Evolutionary conservation across 2,888 invertebrate genomes (phyloP), one percentile per base, ranked within the genome.

Genomic region (Mesoligia furuncula): DNA sequence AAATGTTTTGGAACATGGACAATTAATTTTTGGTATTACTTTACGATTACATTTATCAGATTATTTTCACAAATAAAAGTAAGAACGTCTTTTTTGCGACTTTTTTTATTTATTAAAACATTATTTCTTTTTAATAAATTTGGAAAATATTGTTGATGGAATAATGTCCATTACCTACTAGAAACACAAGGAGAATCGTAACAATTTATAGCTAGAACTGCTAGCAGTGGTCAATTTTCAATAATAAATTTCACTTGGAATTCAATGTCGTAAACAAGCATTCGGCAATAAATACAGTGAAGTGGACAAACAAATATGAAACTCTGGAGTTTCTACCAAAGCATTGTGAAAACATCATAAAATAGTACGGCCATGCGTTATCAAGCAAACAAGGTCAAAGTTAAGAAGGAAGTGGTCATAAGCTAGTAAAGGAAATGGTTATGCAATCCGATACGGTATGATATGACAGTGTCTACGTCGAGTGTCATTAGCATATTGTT

Each of bases 371-470:
- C 42, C 31, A 68, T 39, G 51, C 64, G 61, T 67, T 75, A 74
- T 61, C 62, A 65, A 42, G 80, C 62, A 71, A 76, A 75, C 88
- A 88, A 88, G 89, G 89, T 77, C 83, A 77, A 73, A 73, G 70
- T 83, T 89, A 86, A 89, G 79, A n/a, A 86, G 88, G 88, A 88
- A 88, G 57, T 62, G 73, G 67, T 80, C 42, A 83, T 80, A 31
- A 36, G 61, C 70, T 70, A 17, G 64, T 59, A 71, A 39, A 80
- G 83, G 83, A 88, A 81, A 77, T 45, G 70, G 72, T 86, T 82
- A 88, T 81, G 73, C 77, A 81, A 89, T 86, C 36, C 75, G 81
- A 80, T 85, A 83, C 78, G 77, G 75, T 76, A 64, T 69, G 59
- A 75, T 74, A 57, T 69, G 27, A 70, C 73, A 74, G 64, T 59